Evolutionary conservation across 2,113 vertebrate genomes (phyloP).

Genomic region (Elaphurus davidianus): DNA sequence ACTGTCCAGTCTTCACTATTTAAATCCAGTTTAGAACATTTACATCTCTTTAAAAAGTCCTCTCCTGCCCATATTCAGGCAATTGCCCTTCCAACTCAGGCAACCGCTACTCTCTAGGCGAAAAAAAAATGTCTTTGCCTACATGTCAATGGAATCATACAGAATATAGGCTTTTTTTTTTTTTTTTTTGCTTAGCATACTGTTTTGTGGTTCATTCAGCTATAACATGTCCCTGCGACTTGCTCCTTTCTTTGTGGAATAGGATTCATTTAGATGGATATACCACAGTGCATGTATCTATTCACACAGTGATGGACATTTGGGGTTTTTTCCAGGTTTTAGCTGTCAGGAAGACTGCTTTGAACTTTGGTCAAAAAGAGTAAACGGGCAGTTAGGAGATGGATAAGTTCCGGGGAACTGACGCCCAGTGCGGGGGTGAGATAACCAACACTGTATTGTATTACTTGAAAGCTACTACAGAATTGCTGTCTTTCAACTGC

Average conservation of each 20-base stretch:
- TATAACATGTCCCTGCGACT: background rate
- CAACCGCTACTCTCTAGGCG: too few species aligned
- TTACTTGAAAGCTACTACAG: background rate
- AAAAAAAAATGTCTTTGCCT: background rate
- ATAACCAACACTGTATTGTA: accelerated
- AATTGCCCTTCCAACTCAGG: background rate
- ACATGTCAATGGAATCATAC: background rate
- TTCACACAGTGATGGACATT: background rate
- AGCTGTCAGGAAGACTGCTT: background rate
- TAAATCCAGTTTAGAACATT: background rate
- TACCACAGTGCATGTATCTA: background rate
- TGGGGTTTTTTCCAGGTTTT: background rate
- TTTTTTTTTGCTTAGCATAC: background rate
- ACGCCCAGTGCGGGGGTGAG: accelerated
- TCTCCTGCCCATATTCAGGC: background rate
- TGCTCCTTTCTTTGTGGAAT: background rate
- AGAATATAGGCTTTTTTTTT: background rate
- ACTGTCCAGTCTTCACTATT: background rate
- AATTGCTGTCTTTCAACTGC: background rate
- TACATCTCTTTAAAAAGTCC: background rate
- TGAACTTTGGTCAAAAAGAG: background rate
- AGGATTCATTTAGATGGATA: background rate
- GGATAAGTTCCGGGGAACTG: background rate
- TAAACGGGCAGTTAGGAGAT: background rate
- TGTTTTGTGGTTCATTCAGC: background rate